Conservation (phyloP, 1,140 invertebrate genomes). For the Nephila pilipes region DNA sequence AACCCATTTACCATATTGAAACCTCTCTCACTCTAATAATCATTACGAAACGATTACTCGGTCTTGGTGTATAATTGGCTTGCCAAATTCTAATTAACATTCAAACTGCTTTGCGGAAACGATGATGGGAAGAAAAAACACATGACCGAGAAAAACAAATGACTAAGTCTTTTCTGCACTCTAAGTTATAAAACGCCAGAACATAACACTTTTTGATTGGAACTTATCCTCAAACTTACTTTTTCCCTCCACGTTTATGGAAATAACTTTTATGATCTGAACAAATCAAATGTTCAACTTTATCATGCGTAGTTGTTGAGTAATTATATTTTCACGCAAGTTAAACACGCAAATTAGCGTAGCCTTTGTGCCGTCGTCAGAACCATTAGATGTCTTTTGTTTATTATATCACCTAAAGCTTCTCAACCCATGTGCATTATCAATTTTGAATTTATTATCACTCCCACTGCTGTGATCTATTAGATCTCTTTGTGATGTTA, state of each 20-base stretch:
- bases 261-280: conserved; percentile 44
- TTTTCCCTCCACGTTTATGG: not conserved
- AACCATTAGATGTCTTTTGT: conserved; percentile 29
- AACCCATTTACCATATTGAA: conserved; percentile 27
- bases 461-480: not conserved
- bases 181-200: not conserved
- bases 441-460: conserved; percentile 70
- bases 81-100: conserved; percentile 25
- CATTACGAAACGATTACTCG: conserved; percentile 26
- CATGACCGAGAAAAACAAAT: not conserved
- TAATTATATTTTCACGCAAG: conserved; percentile 70
- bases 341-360: conserved; percentile 64
- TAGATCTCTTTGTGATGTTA: conserved; percentile 67
- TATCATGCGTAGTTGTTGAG: conserved; percentile 44
- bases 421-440: conserved; percentile 21
- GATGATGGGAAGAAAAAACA: not conserved
- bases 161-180: not conserved
- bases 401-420: conserved; percentile 3
- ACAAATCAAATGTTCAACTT: conserved; percentile 27
- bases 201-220: not conserved
- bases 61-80: conserved; percentile 3
- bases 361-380: not conserved
- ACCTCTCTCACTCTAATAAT: conserved; percentile 3
- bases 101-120: conserved; percentile 8
- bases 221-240: conserved; percentile 40